Percentiles rank a stretch among this genome's conserved stretches.
Conservation (phyloP, 2,113 vertebrate genomes). For the Cnemophilus loriae region DNA sequence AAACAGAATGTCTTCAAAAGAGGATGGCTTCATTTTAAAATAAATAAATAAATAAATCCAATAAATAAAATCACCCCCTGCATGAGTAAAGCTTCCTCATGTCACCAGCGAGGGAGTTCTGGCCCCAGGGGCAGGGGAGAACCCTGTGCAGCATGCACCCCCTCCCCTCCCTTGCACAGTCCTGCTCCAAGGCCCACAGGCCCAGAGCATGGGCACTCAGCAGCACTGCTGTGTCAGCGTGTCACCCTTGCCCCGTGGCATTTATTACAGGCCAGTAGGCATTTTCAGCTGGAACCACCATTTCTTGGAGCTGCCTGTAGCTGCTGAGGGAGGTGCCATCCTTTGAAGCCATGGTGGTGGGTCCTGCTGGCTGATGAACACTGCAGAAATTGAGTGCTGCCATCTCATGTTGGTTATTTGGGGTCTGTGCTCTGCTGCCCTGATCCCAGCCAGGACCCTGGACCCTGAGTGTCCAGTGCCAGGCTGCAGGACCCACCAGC, state of each 20-base stretch:
- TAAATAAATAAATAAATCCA: neutral
- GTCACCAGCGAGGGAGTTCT: fast-evolving
- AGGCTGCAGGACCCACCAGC: neutral
- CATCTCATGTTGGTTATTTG: neutral
- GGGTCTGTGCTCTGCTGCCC: neutral
- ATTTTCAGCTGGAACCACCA: neutral
- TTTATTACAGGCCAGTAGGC: neutral
- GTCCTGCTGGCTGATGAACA: fast-evolving
- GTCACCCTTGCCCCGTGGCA: fast-evolving
- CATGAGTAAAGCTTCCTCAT: neutral
- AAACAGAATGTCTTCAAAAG: neutral
- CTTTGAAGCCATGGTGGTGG: neutral
- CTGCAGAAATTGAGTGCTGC: neutral
- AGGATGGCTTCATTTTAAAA: neutral
- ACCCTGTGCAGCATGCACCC: neutral
- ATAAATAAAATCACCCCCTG: neutral
- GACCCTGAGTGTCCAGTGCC: too few relatives aligned
- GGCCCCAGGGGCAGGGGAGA: fast-evolving
- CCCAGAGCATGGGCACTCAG: neutral
- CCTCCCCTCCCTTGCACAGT: neutral
- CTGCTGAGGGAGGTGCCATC: fast-evolving
- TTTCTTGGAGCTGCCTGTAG: neutral
- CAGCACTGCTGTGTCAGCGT: neutral
- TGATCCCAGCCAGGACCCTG: neutral
- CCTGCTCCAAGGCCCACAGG: neutral